Conservation (phyloP, 2,113 vertebrate species). For the Aix galericulata region DNA sequence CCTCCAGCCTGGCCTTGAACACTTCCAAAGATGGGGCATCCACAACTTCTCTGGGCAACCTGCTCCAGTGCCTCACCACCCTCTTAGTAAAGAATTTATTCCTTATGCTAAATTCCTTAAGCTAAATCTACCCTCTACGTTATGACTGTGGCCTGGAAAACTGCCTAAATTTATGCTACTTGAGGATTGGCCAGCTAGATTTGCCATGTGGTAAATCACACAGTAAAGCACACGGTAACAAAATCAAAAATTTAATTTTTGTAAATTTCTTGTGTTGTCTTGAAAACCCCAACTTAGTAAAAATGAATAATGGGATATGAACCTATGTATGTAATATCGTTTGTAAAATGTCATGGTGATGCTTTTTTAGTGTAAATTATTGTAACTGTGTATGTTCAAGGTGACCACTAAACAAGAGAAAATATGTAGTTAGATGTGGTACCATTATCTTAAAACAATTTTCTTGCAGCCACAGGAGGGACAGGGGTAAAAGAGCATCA, state of each 20-base stretch:
- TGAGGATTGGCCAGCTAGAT: not conserved
- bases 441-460: not conserved
- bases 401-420: not conserved
- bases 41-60: too few relatives aligned
- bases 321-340: rapidly evolving
- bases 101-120: too few relatives aligned
- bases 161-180: not conserved
- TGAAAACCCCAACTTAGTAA: not conserved
- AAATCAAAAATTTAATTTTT: not conserved
- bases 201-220: not conserved
- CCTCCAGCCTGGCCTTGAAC: too few relatives aligned
- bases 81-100: too few relatives aligned
- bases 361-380: not conserved
- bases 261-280: not conserved
- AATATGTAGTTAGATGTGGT: not conserved
- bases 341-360: not conserved
- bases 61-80: too few relatives aligned
- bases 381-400: not conserved
- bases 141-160: not conserved
- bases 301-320: not conserved
- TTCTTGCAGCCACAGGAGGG: not conserved
- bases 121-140: too few relatives aligned
- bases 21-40: too few relatives aligned
- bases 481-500: not conserved
- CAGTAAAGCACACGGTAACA: not conserved